Conservation (phyloP, 2,113 vertebrate species). For the Puffinus mauretanicus region DNA sequence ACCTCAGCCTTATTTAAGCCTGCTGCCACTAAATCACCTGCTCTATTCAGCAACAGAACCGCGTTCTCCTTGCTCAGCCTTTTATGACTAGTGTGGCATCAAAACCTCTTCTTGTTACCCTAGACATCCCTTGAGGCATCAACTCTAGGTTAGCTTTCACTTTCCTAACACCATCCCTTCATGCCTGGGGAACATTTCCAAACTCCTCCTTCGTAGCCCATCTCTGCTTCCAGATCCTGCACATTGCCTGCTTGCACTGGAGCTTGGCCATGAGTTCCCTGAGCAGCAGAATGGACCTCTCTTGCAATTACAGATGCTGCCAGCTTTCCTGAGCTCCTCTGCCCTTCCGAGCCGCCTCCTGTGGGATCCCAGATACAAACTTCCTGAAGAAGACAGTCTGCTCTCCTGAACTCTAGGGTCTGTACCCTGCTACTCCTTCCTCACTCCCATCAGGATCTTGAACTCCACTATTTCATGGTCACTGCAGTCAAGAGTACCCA, state of each 20-base stretch:
- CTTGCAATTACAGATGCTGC: neutral
- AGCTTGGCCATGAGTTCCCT: neutral
- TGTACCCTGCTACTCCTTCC: neutral
- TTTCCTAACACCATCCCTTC: neutral
- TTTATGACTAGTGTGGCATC: neutral
- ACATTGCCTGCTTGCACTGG: neutral
- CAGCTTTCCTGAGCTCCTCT: neutral
- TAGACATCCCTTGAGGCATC: neutral
- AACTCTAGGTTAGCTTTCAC: neutral
- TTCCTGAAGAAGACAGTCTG: neutral
- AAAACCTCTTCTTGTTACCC: neutral
- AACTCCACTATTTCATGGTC: neutral
- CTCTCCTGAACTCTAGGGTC: neutral
- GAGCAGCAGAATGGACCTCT: neutral
- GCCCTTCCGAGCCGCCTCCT: neutral
- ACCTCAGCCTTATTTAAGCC: neutral
- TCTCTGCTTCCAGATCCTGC: neutral
- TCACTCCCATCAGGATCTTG: neutral
- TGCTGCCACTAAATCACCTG: neutral
- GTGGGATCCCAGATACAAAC: neutral
- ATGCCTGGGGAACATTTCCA: neutral
- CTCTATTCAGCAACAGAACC: neutral
- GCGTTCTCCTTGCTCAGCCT: neutral
- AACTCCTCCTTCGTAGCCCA: neutral
- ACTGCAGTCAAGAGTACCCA: neutral